Base-by-base conservation (phyloP, 2,797 vertebrate species). In the Euthynnus affinis region DNA sequence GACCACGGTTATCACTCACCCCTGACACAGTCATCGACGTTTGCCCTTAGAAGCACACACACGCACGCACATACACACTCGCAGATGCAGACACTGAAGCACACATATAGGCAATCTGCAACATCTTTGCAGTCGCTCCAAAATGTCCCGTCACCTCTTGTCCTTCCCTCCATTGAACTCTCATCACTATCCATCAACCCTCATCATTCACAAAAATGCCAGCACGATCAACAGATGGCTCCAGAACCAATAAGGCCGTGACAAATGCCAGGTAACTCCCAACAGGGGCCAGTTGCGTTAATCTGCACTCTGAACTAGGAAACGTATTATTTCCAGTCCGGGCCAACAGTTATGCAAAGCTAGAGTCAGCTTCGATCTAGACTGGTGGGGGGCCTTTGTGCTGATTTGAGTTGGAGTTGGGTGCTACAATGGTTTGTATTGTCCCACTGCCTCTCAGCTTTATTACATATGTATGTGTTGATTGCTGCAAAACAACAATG, bases 391-490 rank as follows among this genome's bases (percentile, higher is more conserved):
- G 82, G 58, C 78, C 84, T 86, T 87, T 89, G 89, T 92, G 80
- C 82, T 63, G 84, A 80, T 89, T 74, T 64, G 76, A 86, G 86
- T 87, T 72, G 66, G 71, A 71, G 75, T 49, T 80, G 63, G 80
- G 68, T 29, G 64, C 86, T 58, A 95, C 93, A 94, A 95, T 89
- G 87, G 88, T 66, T 78, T 17, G 75, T 78, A 93, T 94, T 96
- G 92, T 95, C 60, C 72, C 56, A 0, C 89, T 88, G 78, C 87
- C 89, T 88, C 92, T 88, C 88, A 84, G 89, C 90, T 91, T 92
- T 92, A 94, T 94, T 94, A 93, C 94, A 94, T 93, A 94, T 94
- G 93, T 93, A 93, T 95, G 92, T 92, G 91, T 94, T 92, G 91
- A 95, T 95, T 94, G 90, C 89, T 85, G 88, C 89, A 92, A 87